Evolutionary conservation across 2,797 vertebrate species (phyloP), one percentile per base, ranked within the genome.

Genomic region (Sitta carolinensis): DNA sequence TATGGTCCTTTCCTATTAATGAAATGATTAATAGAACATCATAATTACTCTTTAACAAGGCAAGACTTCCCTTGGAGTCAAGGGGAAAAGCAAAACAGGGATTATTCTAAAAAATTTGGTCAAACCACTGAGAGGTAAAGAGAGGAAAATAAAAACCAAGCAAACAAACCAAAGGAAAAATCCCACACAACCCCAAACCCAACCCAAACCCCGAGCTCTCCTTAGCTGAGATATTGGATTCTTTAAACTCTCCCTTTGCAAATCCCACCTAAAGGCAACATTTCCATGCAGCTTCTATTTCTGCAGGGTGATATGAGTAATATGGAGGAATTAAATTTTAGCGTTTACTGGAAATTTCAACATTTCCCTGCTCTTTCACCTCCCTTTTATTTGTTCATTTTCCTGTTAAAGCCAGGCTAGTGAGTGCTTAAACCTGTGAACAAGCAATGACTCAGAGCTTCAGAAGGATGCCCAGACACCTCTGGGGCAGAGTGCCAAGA

Each of bases 31-130:
- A 95, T 77, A 75, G 85, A 90, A 78, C 47, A 82, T 74, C 59
- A 61, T 96, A 97, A 97, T 97, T 96, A 95, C 45, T 76, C 82
- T 68, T 77, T 92, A 78, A 81, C 55, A 81, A 93, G 82, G 47
- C 68, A 78, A 90, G 72, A 57, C 29, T 70, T 93, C 7, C 6
- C 29, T 80, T 4, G 6, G 51, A 88, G 66, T 66, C 69, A 81
- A 66, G 29, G 30, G 29, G 48, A 74, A 84, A 61, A 93, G 40
- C 27, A 84, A 94, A 94, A 58, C 36, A 83, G 54, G 12, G 47
- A n/a, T 78, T 87, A 19, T 72, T 61, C 38, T 61, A 50, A 85
- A 89, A 80, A 57, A 22, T 8, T 36, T 82, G 27, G 34, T 85
- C 12, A 20, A 84, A 48, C 11, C 51, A 16, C 13, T 25, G 61